A percentile compares a stretch with the other conserved stretches of the same genome.
Conservation (phyloP, 1,140 invertebrate genomes). For the Myzus persicae region DNA sequence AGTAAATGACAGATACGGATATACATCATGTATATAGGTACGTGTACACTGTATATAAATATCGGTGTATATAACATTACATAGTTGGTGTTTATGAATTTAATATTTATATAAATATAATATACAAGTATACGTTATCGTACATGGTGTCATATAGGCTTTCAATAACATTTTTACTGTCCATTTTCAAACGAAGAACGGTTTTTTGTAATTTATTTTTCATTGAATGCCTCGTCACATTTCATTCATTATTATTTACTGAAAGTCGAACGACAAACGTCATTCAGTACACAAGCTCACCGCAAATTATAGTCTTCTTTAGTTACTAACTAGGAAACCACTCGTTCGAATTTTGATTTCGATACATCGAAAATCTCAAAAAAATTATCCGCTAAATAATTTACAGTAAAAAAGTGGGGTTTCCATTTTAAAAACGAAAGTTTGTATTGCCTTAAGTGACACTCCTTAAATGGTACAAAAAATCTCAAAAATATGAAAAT, state of each 20-base stretch:
- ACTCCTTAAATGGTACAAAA: no score
- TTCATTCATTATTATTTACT: background rate
- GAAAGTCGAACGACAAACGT: background rate
- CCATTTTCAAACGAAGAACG: background rate
- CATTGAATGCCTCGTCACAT: background rate
- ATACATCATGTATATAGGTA: background rate
- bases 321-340: no score
- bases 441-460: no score
- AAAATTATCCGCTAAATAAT: no score
- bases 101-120: background rate
- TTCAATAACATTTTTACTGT: background rate
- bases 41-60: background rate
- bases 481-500: no score
- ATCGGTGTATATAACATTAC: background rate
- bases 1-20: slow-evolving; percentile 7
- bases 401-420: no score
- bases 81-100: background rate
- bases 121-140: background rate
- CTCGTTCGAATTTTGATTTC: no score
- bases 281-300: no score
- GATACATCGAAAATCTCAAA: no score
- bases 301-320: no score
- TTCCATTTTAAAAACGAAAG: no score
- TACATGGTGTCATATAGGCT: background rate
- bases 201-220: background rate